Evolutionary conservation across 2,888 invertebrate genomes (phyloP), one percentile per base, ranked within the genome.

Genomic region (Melipona beecheii): DNA sequence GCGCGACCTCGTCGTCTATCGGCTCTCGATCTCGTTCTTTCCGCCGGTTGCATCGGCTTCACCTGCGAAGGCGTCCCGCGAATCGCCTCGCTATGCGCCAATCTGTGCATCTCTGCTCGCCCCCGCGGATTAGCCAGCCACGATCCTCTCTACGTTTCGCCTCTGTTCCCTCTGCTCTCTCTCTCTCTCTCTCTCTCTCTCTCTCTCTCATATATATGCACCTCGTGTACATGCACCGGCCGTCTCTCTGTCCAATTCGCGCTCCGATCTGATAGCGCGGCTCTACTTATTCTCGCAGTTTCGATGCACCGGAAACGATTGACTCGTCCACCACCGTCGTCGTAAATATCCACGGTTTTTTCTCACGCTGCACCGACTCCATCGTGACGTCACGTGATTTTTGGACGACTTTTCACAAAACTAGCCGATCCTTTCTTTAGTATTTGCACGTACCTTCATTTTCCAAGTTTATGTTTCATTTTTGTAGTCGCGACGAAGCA

Each of bases 121-220:
- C 88, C 86, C 88, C 78, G 87, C 86, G 86, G 86, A 88, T 87
- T 88, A 86, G 86, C 86, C 78, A 72, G 78, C 83, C 75, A 60
- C 78, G 72, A 79, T 79, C 81, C 75, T 27, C 75, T 27, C 60
- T 73, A 54, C 74, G 62, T 74, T 76, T 43, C 64, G 62, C 81
- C 75, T 78, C 87, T 54, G 68, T 81, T 81, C 43, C 50, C 58
- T 62, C 27, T 49, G 54, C 31, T n/a, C 52, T 71, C 58, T 52
- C 9, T 36, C 36, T 36, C 36, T 36, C 36, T 36, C 36, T 36
- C 36, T 36, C 36, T 36, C 36, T 36, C 36, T 36, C 36, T 36
- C 36, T 36, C 36, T 36, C 36, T 36, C 36, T 36, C 36, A n/a
- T 31, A 31, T 31, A 58, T 17, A 36, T 60, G 50, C 31, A 49